Evolutionary conservation across 2,888 invertebrate species (phyloP), one percentile per base, ranked within the genome.

Genomic region (Diarsia brunnea): DNA sequence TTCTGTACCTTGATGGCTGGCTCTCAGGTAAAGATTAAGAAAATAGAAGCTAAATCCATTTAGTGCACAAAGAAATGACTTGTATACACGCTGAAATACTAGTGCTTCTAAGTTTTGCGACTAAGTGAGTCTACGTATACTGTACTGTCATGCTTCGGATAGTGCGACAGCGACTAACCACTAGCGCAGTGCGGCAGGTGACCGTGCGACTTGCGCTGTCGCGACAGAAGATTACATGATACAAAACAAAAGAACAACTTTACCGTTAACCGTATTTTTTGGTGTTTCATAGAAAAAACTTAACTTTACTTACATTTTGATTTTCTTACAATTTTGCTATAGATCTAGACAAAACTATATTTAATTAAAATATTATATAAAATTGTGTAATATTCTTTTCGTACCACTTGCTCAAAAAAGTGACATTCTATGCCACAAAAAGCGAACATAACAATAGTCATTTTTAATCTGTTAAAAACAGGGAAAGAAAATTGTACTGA

Each of bases 191-290:
- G 85, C 83, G 83, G 80, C 78, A 49, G 58, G 63, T 2, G 79
- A 63, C 69, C 65, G 77, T 69, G 67, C 75, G 76, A 69, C 67
- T n/a, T 21, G 58, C 94, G 94, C 93, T 91, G 93, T 89, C 91
- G 92, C 92, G 91, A 88, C 87, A 90, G 90, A 85, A 90, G 85
- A 86, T 84, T 89, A 90, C 90, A 89, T 88, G 88, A 82, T 81
- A 87, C 82, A 74, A 79, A 84, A 81, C 87, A 91, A 90, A 92
- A 91, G 92, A 93, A 92, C 93, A 92, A 93, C 91, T 90, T 89
- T 87, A 82, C 71, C 69, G 81, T 51, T 49, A 27, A 82, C 74
- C 63, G 24, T 49, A 75, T 73, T 73, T 77, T 73, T 72, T 76
- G 82, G 82, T 82, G 82, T 83, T 83, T 83, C 83, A 82, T 74